phyloP scores from a whole-genome alignment of 2,888 invertebrate species.

The Xanthostigma xanthostigma region DNA sequence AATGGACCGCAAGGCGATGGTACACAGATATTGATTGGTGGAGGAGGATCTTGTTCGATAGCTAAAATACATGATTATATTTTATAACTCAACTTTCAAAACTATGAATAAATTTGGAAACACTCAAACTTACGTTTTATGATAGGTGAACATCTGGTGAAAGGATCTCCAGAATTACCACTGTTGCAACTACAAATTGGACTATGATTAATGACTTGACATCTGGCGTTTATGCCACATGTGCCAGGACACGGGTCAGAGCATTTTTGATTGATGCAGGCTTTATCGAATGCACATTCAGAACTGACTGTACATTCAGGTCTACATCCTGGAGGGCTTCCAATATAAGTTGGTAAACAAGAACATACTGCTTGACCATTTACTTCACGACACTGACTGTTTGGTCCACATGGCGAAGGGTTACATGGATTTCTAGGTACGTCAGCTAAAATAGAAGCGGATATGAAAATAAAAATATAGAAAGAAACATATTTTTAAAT shows the following conservation, averaged over 20 bases:
- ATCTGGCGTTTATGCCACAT: constrained; percentile 58
- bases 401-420: constrained; percentile 58
- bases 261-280: constrained; percentile 55
- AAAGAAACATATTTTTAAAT: background rate
- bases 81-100: background rate
- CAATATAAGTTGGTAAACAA: constrained; percentile 47
- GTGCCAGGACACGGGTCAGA: constrained; percentile 54
- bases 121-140: constrained; percentile 25
- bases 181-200: constrained; percentile 52
- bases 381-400: constrained; percentile 56
- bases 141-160: constrained; percentile 38
- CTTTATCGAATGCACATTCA: constrained; percentile 51
- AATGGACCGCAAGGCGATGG: constrained; percentile 55
- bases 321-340: constrained; percentile 52
- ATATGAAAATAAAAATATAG: background rate
- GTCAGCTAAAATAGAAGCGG: background rate
- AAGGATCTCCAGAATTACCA: constrained; percentile 49
- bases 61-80: constrained; percentile 1
- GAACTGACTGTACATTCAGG: constrained; percentile 58
- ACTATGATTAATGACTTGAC: constrained; percentile 55
- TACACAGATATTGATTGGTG: constrained; percentile 37
- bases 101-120: background rate
- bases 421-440: constrained; percentile 40
- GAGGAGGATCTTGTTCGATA: constrained; percentile 11
- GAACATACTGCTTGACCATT: constrained; percentile 58